Evolutionary conservation across 1,140 invertebrate species (phyloP).

Genomic region (Lepidostoma basale): DNA sequence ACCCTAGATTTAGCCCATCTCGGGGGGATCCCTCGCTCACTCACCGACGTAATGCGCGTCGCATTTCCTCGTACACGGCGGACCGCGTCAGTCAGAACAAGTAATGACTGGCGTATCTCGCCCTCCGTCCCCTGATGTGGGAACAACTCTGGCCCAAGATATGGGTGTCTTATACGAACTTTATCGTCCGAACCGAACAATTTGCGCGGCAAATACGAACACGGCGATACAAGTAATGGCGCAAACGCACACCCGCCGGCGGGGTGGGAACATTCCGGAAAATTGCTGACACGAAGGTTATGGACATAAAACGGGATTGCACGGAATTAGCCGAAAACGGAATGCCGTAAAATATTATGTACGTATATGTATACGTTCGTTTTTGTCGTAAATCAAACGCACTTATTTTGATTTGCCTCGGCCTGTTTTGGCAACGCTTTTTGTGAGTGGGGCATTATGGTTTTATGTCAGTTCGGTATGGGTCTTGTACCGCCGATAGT

Average conservation of each 20-base stretch:
- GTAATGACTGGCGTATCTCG: background rate
- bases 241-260: background rate
- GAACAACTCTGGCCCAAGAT: conserved; percentile 14
- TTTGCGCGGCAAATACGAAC: conserved; percentile 23
- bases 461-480: conserved; percentile 17
- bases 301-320: conserved; percentile 37
- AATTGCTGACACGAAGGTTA: conserved; percentile 37
- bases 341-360: conserved; percentile 31
- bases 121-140: background rate
- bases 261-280: conserved; percentile 26
- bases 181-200: conserved; percentile 36
- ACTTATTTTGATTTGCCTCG: conserved; percentile 30
- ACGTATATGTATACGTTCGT: background rate
- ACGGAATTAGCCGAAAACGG: conserved; percentile 39
- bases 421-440: background rate
- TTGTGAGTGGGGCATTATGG: conserved; percentile 9
- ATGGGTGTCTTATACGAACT: conserved; percentile 36
- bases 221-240: conserved; percentile 25
- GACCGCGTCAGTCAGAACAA: background rate
- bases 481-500: no score
- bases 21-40: no score
- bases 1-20: no score
- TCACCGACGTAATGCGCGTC: no score
- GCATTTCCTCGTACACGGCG: no score
- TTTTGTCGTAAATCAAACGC: conserved; percentile 35